Percentiles rank a stretch among this genome's conserved stretches.
Conservation (phyloP, 2,113 vertebrate genomes). For the Platysteira castanea region DNA sequence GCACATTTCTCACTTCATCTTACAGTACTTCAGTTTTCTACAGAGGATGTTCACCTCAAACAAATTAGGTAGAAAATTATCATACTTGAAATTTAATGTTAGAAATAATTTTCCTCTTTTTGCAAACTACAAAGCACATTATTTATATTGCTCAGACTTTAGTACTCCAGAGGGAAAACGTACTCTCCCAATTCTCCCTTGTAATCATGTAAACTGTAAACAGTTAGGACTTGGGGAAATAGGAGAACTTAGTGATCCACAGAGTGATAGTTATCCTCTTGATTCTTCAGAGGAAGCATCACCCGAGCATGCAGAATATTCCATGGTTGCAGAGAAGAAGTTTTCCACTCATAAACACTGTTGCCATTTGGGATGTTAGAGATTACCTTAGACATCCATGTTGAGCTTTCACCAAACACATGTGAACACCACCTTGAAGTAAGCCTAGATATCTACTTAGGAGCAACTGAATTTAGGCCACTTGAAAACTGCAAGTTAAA, state of each 20-base stretch:
- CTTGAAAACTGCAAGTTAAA: neutral
- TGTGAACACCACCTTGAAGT: neutral
- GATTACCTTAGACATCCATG: neutral
- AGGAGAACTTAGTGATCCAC: neutral
- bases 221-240: neutral
- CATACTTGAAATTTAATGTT: neutral
- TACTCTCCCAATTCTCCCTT: neutral
- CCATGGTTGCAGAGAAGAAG: neutral
- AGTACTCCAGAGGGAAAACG: neutral
- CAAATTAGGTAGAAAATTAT: neutral
- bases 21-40: neutral
- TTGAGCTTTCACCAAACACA: neutral
- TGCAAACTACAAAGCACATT: neutral
- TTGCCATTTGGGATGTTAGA: neutral
- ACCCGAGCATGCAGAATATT: neutral
- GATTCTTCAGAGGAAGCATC: neutral
- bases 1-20: neutral
- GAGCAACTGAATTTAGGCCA: neutral
- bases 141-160: neutral
- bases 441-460: neutral
- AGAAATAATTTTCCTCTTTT: neutral
- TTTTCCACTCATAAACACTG: neutral
- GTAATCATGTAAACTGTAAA: neutral
- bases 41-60: neutral
- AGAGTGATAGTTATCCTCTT: neutral